Conservation (phyloP, 2,888 invertebrate genomes). For the Nysson spinosus region DNA sequence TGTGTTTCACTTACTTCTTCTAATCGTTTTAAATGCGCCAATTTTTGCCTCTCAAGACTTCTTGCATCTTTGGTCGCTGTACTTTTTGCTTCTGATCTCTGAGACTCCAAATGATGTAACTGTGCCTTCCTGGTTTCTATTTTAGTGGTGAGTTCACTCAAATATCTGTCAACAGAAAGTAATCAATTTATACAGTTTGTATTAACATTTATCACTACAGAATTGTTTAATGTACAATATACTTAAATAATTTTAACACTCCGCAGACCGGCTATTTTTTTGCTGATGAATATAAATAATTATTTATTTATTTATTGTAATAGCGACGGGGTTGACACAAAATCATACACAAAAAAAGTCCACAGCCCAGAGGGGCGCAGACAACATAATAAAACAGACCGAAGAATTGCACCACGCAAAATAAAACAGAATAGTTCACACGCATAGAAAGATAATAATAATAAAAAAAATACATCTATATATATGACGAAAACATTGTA, state of each 20-base stretch:
- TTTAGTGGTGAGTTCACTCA: constrained; percentile 77
- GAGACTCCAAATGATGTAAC: constrained; percentile 83
- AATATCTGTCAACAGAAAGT: constrained; percentile 60
- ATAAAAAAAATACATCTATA: no score
- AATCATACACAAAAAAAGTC: no score
- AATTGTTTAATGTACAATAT: background rate
- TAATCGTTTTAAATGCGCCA: constrained; percentile 81
- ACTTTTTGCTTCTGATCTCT: constrained; percentile 82
- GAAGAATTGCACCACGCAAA: no score
- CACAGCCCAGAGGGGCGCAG: no score
- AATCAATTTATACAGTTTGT: background rate
- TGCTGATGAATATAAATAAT: background rate
- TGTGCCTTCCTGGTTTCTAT: constrained; percentile 83
- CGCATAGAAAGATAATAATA: no score
- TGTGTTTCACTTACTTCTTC: constrained; percentile 83
- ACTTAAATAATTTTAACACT: background rate
- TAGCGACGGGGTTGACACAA: no score
- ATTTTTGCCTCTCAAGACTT: constrained; percentile 83
- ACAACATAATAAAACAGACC: no score
- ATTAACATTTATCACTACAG: background rate
- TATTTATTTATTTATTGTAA: no score
- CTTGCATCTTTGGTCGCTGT: constrained; percentile 85
- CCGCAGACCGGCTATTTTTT: background rate
- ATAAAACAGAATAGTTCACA: no score
- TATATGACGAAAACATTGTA: no score